phyloP scores from a whole-genome alignment of 1,140 invertebrate genomes.

The Ladona fulva region DNA sequence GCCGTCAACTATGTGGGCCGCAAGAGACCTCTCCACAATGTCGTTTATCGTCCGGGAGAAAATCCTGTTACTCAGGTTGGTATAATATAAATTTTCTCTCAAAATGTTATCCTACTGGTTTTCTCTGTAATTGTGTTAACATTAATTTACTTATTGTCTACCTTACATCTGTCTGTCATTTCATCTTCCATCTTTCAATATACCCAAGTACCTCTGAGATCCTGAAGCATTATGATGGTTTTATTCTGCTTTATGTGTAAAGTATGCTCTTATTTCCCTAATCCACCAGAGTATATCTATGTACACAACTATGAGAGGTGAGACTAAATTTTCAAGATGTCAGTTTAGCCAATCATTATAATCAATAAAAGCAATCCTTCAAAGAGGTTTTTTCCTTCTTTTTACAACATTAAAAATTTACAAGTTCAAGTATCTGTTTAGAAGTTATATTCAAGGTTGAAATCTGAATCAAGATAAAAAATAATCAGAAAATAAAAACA shows the following conservation, averaged over 20 bases:
- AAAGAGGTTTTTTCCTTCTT: too few relatives aligned
- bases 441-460: too few relatives aligned
- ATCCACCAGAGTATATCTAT: background rate
- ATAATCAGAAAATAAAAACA: too few relatives aligned
- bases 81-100: constrained; percentile 12
- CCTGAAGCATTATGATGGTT: background rate
- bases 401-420: too few relatives aligned
- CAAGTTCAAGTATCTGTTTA: too few relatives aligned
- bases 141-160: background rate
- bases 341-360: background rate
- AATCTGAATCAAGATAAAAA: too few relatives aligned
- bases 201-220: background rate
- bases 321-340: background rate
- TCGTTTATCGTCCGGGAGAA: constrained; percentile 78
- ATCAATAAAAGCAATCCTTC: background rate
- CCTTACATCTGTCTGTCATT: background rate
- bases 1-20: constrained; percentile 90
- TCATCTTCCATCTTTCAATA: background rate
- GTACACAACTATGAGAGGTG: background rate
- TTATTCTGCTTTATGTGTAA: background rate
- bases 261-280: background rate
- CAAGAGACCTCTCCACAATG: constrained; percentile 79
- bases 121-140: constrained; percentile 11
- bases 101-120: background rate
- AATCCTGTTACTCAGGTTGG: constrained; percentile 83